Base-by-base conservation (phyloP, 1,140 invertebrate genomes). In the Diachasma alloeum region DNA sequence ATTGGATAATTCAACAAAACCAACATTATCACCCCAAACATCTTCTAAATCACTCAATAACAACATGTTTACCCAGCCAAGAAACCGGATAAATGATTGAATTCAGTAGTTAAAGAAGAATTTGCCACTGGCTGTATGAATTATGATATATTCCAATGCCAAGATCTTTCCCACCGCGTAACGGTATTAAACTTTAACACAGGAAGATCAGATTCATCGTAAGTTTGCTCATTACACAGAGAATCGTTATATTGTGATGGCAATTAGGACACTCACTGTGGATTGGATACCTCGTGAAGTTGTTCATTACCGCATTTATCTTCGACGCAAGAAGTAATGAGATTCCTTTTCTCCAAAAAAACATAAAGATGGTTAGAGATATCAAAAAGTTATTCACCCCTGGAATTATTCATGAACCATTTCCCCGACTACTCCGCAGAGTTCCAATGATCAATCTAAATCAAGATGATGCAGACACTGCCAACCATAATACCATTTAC, bases 91-190 rank as follows among this genome's bases (percentile, higher is more conserved):
- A 53, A 53, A 53, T 53, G 48, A 53, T 53, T 53, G 48, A 53
- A 53, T 53, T 53, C 17, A 53, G 17, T 53, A 53, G 48, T n/a
- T 53, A 9, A 53, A 53, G 9, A 53, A 17, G 48, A 3, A 17
- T 53, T 53, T 53, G 48, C 48, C 48, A 53, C 48, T 53, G 15
- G 17, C 48, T 53, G 11, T 53, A 53, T 53, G 48, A 53, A 53
- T 53, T 53, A 53, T 53, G 15, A 53, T 53, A n/a, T 53, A 53
- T 53, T 53, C 48, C 48, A 53, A 53, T 53, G 48, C 15, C 48
- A 53, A 53, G 48, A 70, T n/a, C 37, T 70, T 70, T 72, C 70
- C 70, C 70, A 72, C 44, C 44, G 46, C 11, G 17, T 72, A 72
- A 72, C 70, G 70, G 70, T 24, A 48, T 53, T n/a, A 44, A 44